phyloP scores from a whole-genome alignment of 2,113 vertebrate species.

The Phylloscopus whistleri region DNA sequence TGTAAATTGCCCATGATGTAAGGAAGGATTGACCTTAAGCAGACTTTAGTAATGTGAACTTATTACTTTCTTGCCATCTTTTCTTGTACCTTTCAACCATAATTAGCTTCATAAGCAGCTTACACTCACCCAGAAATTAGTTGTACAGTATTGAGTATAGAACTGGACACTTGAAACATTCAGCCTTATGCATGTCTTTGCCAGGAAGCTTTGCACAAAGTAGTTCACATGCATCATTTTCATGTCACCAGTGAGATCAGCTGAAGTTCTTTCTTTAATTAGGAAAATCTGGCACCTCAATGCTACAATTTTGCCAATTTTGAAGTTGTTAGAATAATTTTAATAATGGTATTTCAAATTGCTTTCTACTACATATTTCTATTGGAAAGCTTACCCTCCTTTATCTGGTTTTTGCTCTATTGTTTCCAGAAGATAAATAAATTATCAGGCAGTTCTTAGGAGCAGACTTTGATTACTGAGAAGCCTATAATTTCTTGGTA shows the following conservation, averaged over 20 bases:
- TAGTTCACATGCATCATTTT: not conserved
- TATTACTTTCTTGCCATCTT: not conserved
- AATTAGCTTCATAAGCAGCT: not conserved
- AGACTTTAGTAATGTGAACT: not conserved
- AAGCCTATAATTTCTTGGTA: not conserved
- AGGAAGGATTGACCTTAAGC: not conserved
- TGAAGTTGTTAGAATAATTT: not conserved
- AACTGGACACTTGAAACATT: not conserved
- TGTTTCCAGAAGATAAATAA: not conserved
- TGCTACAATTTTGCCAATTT: not conserved
- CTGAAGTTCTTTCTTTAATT: not conserved
- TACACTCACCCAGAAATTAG: not conserved
- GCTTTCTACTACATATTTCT: not conserved
- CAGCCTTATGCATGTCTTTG: not conserved
- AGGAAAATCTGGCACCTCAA: not conserved
- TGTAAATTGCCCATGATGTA: not conserved
- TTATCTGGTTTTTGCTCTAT: not conserved
- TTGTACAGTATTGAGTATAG: not conserved
- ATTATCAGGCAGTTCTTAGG: not conserved
- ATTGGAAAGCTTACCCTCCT: not conserved
- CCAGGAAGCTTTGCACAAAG: not conserved
- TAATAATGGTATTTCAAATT: not conserved
- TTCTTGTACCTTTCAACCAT: not conserved
- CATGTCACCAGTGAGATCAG: not conserved
- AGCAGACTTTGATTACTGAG: not conserved